phyloP scores from a whole-genome alignment of 2,888 invertebrate genomes.

The Drosophila conformis region DNA sequence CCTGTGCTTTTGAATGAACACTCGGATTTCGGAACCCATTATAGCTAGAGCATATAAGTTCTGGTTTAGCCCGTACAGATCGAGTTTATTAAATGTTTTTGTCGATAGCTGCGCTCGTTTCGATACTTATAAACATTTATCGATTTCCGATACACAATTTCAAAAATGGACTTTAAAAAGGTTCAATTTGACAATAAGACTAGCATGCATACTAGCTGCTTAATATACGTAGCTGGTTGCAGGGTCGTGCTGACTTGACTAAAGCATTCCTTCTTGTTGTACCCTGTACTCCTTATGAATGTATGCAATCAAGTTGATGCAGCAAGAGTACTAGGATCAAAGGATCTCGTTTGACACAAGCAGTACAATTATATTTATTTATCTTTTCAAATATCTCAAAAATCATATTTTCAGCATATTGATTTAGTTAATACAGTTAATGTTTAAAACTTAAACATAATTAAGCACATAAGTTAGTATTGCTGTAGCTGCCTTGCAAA shows the following conservation, averaged over 20 bases:
- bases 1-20: not conserved
- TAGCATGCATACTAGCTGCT: too few relatives aligned
- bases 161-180: not conserved
- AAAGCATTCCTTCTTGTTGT: not conserved
- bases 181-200: not conserved
- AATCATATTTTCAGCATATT: not conserved
- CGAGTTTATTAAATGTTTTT: not conserved
- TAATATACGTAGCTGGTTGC: too few relatives aligned
- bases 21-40: fast-evolving
- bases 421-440: not conserved
- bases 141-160: not conserved
- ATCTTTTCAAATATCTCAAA: not conserved
- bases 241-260: not conserved
- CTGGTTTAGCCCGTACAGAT: not conserved
- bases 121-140: not conserved
- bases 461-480: not conserved
- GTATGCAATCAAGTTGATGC: not conserved
- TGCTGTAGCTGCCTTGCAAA: slow-evolving; percentile 1
- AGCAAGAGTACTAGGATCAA: not conserved
- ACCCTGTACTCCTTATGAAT: not conserved
- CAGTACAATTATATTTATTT: not conserved
- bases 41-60: not conserved
- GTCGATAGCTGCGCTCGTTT: not conserved
- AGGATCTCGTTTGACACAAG: not conserved
- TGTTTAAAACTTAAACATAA: not conserved